Evolutionary conservation across 1,140 invertebrate genomes (phyloP).

Genomic region (Spodoptera frugiperda): DNA sequence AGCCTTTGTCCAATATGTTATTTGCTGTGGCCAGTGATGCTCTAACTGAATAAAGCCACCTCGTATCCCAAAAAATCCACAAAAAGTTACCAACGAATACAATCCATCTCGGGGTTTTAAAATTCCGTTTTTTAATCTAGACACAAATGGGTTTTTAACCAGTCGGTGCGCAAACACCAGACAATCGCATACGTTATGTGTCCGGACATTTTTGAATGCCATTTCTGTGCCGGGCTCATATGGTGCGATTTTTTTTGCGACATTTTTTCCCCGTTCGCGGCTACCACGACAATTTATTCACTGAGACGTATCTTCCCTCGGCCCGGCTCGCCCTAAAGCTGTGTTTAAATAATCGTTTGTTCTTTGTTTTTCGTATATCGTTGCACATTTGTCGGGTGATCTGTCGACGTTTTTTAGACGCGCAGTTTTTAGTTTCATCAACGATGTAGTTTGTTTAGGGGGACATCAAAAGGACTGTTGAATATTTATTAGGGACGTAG

Average conservation of each 20-base stretch:
- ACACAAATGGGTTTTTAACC: conserved; percentile 48
- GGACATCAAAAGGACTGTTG: conserved; percentile 3
- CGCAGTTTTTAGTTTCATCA: conserved; percentile 10
- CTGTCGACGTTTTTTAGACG: conserved; percentile 41
- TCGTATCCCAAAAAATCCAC: background rate
- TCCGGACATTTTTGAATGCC: conserved; percentile 47
- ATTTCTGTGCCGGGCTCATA: conserved; percentile 39
- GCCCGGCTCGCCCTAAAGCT: conserved; percentile 57
- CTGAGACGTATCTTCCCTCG: conserved; percentile 63
- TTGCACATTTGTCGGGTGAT: conserved; percentile 56
- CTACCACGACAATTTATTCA: conserved; percentile 70
- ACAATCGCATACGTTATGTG: conserved; percentile 43
- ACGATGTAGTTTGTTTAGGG: background rate
- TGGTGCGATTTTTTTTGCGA: conserved; percentile 49
- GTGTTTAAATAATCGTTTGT: conserved; percentile 75
- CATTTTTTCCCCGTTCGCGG: conserved; percentile 51
- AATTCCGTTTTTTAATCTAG: conserved; percentile 48
- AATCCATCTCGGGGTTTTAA: conserved; percentile 39
- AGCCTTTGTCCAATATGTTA: conserved; percentile 27
- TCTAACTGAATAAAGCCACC: conserved; percentile 32
- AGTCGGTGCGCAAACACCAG: conserved; percentile 40
- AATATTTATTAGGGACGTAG: conserved; percentile 23
- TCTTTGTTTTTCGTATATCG: conserved; percentile 61
- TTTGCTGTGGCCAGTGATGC: conserved; percentile 18
- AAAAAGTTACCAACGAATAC: conserved; percentile 25